phyloP scores from a whole-genome alignment of 2,888 invertebrate species.

The Sabatieria punctata region DNA sequence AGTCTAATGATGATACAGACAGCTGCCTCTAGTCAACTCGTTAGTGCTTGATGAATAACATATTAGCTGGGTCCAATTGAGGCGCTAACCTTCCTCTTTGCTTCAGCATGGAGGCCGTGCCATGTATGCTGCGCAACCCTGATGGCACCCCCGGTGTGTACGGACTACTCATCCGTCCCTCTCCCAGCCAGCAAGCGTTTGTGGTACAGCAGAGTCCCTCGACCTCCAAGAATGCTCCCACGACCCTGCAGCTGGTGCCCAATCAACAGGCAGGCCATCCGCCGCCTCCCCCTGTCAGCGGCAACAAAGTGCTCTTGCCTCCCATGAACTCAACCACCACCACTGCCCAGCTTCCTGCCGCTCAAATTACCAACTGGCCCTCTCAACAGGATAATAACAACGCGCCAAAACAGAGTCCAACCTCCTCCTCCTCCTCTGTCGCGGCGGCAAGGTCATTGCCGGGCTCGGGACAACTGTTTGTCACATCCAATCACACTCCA shows the following conservation, averaged over 20 bases:
- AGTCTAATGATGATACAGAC: no score
- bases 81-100: no score
- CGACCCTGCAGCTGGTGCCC: background rate
- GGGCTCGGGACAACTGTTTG: no score
- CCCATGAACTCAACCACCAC: background rate
- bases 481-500: background rate
- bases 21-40: no score
- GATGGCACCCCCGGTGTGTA: conserved; percentile 9
- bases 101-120: conserved; percentile 39
- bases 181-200: background rate
- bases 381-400: no score
- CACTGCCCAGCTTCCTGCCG: no score
- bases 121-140: conserved; percentile 12
- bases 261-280: background rate
- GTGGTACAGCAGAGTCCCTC: background rate
- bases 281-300: background rate
- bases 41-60: no score
- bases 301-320: background rate
- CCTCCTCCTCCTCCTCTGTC: no score
- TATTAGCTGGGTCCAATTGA: no score
- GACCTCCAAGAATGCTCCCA: background rate
- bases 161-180: conserved; percentile 12
- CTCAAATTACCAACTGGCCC: no score
- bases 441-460: no score
- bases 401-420: no score